Evolutionary conservation across 1,140 invertebrate species (phyloP).

Genomic region (Trialeurodes vaporariorum): DNA sequence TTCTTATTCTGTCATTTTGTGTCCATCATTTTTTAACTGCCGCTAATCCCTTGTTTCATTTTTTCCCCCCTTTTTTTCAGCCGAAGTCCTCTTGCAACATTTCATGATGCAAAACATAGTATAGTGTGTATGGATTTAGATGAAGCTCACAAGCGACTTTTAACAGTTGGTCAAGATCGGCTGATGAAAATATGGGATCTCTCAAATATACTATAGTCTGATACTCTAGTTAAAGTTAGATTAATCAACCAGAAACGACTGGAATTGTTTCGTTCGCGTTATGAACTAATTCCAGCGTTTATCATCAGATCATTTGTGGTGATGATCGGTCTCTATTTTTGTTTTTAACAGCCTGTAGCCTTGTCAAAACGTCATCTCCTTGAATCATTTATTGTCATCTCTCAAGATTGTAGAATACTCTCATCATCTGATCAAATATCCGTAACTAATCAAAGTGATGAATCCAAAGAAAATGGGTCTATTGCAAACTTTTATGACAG

Average conservation of each 20-base stretch:
- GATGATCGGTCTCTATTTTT: too few species aligned
- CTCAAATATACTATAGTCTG: slow-evolving; percentile 40
- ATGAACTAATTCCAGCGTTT: not conserved
- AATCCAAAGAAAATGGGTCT: too few species aligned
- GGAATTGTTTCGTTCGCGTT: not conserved
- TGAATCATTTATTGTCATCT: not conserved
- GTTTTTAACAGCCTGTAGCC: too few species aligned
- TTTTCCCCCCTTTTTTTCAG: slow-evolving; percentile 42
- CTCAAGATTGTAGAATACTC: not conserved
- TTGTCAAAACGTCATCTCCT: too few species aligned
- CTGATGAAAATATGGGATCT: slow-evolving; percentile 84
- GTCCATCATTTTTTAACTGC: not conserved
- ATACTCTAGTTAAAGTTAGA: not conserved
- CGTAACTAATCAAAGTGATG: too few species aligned
- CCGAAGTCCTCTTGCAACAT: slow-evolving; percentile 63
- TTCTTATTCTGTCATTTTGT: not conserved
- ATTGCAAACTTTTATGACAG: too few species aligned
- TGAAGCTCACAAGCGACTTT: slow-evolving; percentile 65
- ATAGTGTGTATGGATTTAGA: slow-evolving; percentile 82
- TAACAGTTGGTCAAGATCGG: slow-evolving; percentile 88
- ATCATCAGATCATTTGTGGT: too few species aligned
- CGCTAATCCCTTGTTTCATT: slow-evolving; percentile 9
- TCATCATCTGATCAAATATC: too few species aligned
- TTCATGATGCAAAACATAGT: slow-evolving; percentile 89
- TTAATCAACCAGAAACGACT: not conserved